Conservation (phyloP, 1,140 invertebrate species). For the Formica selysi region DNA sequence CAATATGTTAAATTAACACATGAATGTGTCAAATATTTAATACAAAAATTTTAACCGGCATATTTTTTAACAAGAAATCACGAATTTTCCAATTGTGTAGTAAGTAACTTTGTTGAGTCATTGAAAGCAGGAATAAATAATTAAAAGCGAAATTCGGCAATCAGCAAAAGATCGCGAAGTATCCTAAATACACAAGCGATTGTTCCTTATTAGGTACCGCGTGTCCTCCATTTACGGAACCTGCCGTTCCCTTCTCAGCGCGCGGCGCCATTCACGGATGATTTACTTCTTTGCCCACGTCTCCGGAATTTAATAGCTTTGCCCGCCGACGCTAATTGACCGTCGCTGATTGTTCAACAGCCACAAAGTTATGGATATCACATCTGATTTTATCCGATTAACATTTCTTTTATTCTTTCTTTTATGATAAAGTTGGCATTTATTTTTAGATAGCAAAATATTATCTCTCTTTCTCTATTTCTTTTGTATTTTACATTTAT, state of each 20-base stretch:
- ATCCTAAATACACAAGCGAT: constrained; percentile 73
- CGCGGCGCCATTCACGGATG: constrained; percentile 74
- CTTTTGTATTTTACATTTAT: neutral
- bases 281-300: constrained; percentile 70
- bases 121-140: neutral
- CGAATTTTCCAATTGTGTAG: too few species aligned
- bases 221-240: constrained; percentile 72
- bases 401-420: neutral
- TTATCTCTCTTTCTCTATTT: neutral
- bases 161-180: neutral
- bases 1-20: too few species aligned
- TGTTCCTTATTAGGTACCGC: constrained; percentile 81
- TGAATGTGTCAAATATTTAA: too few species aligned
- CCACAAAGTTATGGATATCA: neutral
- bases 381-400: constrained; percentile 2
- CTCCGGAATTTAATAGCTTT: constrained; percentile 59
- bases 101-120: neutral
- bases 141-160: constrained; percentile 36
- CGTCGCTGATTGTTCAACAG: constrained; percentile 35
- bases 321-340: constrained; percentile 50
- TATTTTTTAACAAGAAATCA: too few species aligned
- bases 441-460: neutral
- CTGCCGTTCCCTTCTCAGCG: constrained; percentile 61
- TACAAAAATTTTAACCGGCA: too few species aligned
- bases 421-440: neutral